Conservation (phyloP, 2,888 invertebrate species). For the Mellilla xanthometata region DNA sequence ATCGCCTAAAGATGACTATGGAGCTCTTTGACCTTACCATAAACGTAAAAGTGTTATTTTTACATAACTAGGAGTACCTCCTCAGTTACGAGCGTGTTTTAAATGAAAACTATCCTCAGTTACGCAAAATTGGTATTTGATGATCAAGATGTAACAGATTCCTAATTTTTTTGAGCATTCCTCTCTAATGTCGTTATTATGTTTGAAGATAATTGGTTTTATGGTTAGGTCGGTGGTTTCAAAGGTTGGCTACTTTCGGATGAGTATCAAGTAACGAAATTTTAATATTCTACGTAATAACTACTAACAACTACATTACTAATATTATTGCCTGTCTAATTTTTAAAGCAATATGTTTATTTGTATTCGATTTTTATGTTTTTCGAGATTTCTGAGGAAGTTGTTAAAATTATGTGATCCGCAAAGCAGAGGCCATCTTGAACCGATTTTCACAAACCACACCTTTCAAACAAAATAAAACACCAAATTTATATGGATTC, state of each 20-base stretch:
- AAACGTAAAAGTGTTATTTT: constrained; percentile 1
- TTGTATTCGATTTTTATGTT: too few relatives aligned
- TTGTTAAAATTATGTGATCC: too few relatives aligned
- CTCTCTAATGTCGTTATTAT: not conserved
- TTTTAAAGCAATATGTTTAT: too few relatives aligned
- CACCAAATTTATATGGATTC: too few relatives aligned
- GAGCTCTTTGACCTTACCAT: not conserved
- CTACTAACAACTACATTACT: too few relatives aligned
- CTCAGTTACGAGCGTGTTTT: constrained; percentile 4
- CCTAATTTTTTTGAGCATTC: constrained; percentile 3
- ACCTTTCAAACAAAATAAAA: too few relatives aligned
- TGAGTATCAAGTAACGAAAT: not conserved
- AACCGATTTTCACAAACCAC: too few relatives aligned
- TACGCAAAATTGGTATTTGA: constrained; percentile 9
- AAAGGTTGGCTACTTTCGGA: not conserved
- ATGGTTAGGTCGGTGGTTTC: not conserved
- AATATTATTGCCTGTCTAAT: too few relatives aligned
- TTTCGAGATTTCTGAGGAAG: too few relatives aligned
- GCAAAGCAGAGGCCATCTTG: too few relatives aligned
- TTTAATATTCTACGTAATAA: too few relatives aligned
- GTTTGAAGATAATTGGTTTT: not conserved
- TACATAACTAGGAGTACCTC: constrained; percentile 4
- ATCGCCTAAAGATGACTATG: not conserved
- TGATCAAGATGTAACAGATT: constrained; percentile 1
- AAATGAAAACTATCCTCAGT: constrained; percentile 4